Evolutionary conservation across 2,888 invertebrate species (phyloP).

Genomic region (Tineola bisselliella): DNA sequence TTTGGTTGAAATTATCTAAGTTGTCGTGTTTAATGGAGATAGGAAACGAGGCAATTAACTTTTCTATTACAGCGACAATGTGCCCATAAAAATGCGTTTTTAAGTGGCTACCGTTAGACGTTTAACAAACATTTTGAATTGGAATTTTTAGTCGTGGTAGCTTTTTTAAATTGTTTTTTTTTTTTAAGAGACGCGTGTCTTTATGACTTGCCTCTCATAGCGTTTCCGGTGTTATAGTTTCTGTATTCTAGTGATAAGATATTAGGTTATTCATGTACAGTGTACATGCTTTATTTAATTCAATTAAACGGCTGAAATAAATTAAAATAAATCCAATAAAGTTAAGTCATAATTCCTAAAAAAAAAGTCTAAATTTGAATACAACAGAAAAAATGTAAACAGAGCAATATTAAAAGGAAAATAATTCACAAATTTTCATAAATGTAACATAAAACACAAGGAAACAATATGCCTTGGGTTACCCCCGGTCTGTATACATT

Average conservation of each 20-base stretch:
- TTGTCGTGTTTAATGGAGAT: background rate
- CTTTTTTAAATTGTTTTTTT: too few relatives aligned
- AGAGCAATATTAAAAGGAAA: background rate
- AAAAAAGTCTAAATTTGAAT: background rate
- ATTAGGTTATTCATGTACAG: too few relatives aligned
- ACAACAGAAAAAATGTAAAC: background rate
- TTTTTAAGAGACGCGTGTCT: background rate
- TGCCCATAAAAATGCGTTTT: background rate
- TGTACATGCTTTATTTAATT: too few relatives aligned
- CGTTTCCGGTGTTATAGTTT: too few relatives aligned
- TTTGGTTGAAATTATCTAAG: background rate
- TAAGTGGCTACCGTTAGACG: background rate
- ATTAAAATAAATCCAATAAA: too few relatives aligned
- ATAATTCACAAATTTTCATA: constrained; percentile 11
- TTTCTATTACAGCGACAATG: background rate
- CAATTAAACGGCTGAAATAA: too few relatives aligned
- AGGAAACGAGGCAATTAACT: background rate
- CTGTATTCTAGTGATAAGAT: too few relatives aligned
- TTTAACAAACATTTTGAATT: background rate
- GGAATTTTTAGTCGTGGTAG: background rate
- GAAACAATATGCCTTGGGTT: background rate
- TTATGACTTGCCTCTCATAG: too few relatives aligned
- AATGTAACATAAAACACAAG: background rate
- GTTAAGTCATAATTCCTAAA: too few relatives aligned
- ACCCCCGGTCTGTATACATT: background rate